Percentiles rank a stretch among this genome's conserved stretches.
Evolutionary conservation across 2,888 invertebrate genomes (phyloP).

Genomic region (Cheilosia grossa): DNA sequence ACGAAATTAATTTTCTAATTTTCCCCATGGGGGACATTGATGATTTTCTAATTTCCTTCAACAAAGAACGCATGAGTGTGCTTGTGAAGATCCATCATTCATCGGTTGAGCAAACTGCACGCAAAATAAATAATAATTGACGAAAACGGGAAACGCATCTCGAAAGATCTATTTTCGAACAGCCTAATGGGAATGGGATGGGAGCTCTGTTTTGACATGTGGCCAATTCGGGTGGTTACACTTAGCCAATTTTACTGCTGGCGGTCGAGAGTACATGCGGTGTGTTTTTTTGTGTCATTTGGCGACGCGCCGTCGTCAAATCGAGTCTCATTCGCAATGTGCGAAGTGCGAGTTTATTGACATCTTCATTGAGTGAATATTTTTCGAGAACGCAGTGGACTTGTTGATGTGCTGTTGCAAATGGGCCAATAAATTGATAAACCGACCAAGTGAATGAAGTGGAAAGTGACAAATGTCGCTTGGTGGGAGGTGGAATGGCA

Average conservation of each 20-base stretch:
- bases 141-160: constrained; percentile 21
- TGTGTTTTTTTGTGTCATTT: neutral
- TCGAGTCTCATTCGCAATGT: constrained; percentile 21
- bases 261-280: constrained; percentile 1
- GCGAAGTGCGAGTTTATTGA: constrained; percentile 50
- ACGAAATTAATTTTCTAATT: constrained; percentile 30
- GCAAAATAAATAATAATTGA: constrained; percentile 17
- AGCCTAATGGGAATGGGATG: constrained; percentile 43
- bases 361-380: constrained; percentile 52
- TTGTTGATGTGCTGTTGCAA: constrained; percentile 38
- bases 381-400: constrained; percentile 27
- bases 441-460: neutral
- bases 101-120: constrained; percentile 1
- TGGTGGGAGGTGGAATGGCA: neutral
- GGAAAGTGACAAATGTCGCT: constrained; percentile 21
- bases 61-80: neutral
- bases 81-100: neutral
- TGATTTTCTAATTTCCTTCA: constrained; percentile 25
- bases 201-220: constrained; percentile 51
- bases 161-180: constrained; percentile 50
- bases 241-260: constrained; percentile 31
- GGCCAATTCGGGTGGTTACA: constrained; percentile 47
- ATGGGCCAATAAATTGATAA: constrained; percentile 54
- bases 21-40: constrained; percentile 31
- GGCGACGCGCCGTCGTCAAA: constrained; percentile 5